A percentile compares a stretch with the other conserved stretches of the same genome.
Evolutionary conservation across 2,888 invertebrate genomes (phyloP).

Genomic region (Terebella lapidaria): DNA sequence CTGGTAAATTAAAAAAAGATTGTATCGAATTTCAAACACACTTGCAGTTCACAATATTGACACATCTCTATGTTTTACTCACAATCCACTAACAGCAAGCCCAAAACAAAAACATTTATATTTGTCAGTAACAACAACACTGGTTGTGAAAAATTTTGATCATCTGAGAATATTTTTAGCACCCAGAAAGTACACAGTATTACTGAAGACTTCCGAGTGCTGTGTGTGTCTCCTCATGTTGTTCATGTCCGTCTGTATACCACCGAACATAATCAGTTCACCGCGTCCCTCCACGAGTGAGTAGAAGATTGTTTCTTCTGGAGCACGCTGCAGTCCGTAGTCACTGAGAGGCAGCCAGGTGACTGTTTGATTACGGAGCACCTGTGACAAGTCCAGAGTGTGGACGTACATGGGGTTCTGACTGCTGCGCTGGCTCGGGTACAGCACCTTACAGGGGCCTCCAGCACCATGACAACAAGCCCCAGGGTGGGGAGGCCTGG

Average conservation of each 20-base stretch:
- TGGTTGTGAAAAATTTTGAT: too few species aligned
- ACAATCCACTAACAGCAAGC: too few species aligned
- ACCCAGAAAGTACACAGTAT: not conserved
- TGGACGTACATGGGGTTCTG: conserved; percentile 76
- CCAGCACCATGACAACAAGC: not conserved
- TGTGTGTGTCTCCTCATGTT: conserved; percentile 34
- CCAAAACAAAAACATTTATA: too few species aligned
- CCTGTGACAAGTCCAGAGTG: conserved; percentile 72
- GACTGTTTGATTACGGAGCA: conserved; percentile 56
- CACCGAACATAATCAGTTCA: conserved; percentile 93
- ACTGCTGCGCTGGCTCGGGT: not conserved
- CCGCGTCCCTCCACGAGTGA: conserved; percentile 83
- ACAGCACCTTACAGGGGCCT: not conserved
- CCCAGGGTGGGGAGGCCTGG: not conserved
- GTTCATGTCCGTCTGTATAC: conserved; percentile 61
- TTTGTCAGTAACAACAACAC: too few species aligned
- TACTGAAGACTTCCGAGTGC: not conserved
- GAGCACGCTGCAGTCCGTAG: conserved; percentile 50
- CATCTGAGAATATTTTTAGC: not conserved
- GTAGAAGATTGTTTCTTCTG: conserved; percentile 86
- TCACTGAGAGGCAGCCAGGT: conserved; percentile 44
- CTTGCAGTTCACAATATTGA: too few species aligned
- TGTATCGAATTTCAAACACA: too few species aligned
- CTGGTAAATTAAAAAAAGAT: too few species aligned
- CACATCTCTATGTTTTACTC: too few species aligned